Percentiles rank a stretch among this genome's conserved stretches.
Evolutionary conservation across 2,888 invertebrate genomes (phyloP).

Genomic region (Idaea biselata): DNA sequence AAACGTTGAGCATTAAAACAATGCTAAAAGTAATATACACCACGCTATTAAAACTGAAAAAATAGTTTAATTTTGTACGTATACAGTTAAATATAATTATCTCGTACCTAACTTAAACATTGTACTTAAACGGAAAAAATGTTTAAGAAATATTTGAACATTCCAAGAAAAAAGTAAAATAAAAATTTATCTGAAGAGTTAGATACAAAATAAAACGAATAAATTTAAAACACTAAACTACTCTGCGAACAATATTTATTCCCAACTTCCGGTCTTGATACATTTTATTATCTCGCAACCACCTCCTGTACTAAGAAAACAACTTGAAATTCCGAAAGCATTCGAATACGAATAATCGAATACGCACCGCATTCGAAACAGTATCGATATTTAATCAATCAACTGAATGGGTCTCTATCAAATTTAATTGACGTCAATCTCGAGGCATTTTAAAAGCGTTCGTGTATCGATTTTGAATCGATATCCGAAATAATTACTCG

Average conservation of each 20-base stretch:
- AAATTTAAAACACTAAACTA: background rate
- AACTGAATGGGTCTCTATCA: conserved; percentile 64
- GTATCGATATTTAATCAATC: conserved; percentile 70
- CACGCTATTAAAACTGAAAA: too few relatives aligned
- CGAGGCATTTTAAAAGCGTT: conserved; percentile 50
- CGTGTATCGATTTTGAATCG: conserved; percentile 27
- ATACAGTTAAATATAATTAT: too few relatives aligned
- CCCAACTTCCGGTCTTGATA: background rate
- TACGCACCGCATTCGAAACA: conserved; percentile 45
- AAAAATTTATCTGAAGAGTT: too few relatives aligned
- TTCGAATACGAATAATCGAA: conserved; percentile 27
- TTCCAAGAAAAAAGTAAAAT: too few relatives aligned
- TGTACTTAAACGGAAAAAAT: too few relatives aligned
- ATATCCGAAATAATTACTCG: conserved; percentile 29
- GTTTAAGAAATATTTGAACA: too few relatives aligned
- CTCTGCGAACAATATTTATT: background rate
- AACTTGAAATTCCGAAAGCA: conserved; percentile 49
- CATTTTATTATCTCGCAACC: background rate
- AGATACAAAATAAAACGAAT: background rate
- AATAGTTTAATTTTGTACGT: too few relatives aligned
- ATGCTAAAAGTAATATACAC: too few relatives aligned
- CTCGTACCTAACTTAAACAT: too few relatives aligned
- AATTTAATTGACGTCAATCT: conserved; percentile 71
- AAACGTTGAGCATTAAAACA: too few relatives aligned
- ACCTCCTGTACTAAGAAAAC: conserved; percentile 12